These are phyloP conservation scores for Agapornis canus DNA, from an alignment of 2,797 vertebrate species.

Conservation along the genomic window DNA sequence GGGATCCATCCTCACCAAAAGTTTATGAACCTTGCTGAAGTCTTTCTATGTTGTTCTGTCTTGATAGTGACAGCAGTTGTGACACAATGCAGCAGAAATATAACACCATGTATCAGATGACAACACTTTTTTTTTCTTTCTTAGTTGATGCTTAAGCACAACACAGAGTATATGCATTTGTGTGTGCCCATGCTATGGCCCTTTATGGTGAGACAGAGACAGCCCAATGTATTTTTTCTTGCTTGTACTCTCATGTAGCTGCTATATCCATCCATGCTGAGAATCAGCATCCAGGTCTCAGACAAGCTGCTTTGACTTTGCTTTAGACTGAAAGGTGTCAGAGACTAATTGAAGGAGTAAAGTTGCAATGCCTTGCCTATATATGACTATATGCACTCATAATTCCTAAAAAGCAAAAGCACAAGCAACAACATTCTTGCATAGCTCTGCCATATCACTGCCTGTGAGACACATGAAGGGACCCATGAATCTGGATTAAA, in stretches of 20 bases:
- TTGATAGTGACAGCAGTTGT: neutral
- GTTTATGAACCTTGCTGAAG: neutral
- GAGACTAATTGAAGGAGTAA: neutral
- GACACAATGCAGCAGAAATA: neutral
- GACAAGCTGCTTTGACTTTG: neutral
- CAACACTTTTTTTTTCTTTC: neutral
- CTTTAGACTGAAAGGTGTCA: neutral
- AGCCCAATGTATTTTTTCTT: neutral
- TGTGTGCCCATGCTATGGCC: neutral
- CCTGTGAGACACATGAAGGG: neutral
- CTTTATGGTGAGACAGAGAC: neutral
- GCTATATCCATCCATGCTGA: neutral
- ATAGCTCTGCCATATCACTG: neutral
- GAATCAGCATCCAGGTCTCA: neutral
- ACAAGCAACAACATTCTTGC: neutral
- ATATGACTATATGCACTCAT: neutral
- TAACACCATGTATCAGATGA: neutral
- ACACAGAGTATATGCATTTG: neutral
- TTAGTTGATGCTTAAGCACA: neutral
- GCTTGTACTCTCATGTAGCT: neutral
- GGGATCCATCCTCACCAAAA: neutral
- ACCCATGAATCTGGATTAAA: neutral
- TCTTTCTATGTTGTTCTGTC: neutral
- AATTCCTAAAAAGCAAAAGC: neutral
- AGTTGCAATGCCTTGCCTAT: neutral